phyloP scores from a whole-genome alignment of 2,113 vertebrate genomes.

The Calonectris borealis region DNA sequence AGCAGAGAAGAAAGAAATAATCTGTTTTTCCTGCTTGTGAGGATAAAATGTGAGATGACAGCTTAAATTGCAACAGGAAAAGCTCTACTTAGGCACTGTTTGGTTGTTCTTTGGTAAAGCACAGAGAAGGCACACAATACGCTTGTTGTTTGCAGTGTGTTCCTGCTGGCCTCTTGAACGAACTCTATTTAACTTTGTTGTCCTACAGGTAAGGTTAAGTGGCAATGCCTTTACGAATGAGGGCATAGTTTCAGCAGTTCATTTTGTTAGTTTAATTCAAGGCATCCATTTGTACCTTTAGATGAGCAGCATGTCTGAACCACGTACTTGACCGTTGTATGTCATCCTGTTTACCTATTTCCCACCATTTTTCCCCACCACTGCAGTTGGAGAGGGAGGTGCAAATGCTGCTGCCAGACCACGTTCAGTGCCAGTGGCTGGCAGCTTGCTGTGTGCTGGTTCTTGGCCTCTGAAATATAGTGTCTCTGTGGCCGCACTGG shows the following conservation, averaged over 20 bases:
- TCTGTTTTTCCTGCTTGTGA: background rate
- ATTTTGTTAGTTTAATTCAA: background rate
- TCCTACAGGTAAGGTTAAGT: background rate
- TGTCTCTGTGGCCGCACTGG: background rate
- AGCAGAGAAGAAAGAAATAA: background rate
- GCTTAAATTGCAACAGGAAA: background rate
- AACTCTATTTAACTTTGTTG: background rate
- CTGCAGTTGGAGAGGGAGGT: background rate
- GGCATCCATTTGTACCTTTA: background rate
- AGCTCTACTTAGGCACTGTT: background rate
- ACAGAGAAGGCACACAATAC: background rate
- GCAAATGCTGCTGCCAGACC: background rate
- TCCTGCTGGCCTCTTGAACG: background rate
- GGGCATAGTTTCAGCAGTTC: background rate
- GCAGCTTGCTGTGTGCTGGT: background rate
- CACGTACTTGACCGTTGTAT: fast-evolving
- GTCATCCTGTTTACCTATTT: background rate
- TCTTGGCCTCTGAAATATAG: background rate
- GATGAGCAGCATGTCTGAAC: background rate
- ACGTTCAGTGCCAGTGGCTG: background rate
- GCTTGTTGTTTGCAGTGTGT: background rate
- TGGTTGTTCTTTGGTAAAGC: background rate
- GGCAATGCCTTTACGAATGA: background rate
- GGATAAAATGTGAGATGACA: background rate
- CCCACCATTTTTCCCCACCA: background rate